Evolutionary conservation across 2,797 vertebrate genomes (phyloP), one percentile per base, ranked within the genome.

Genomic region (Percopsis omiscomaycus): DNA sequence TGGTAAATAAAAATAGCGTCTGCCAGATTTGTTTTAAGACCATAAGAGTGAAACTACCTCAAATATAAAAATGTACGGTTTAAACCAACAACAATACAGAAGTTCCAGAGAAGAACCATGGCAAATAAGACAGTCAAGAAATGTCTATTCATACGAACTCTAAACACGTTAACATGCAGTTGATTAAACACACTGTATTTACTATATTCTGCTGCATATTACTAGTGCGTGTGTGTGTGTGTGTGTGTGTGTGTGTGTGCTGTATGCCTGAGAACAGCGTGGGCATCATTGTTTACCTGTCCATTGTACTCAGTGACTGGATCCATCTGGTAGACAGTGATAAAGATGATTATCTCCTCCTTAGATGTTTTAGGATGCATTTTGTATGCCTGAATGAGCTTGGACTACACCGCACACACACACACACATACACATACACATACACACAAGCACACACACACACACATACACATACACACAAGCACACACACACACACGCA

Each of bases 231-330:
- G 48, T 51, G 58, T 55, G 3, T 56, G 32, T 62, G 58, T 66
- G 51, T 63, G 0, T 62, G 16, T 63, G 47, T 64, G 37, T 75
- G 37, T 58, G 32, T 52, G 49, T 48, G 4, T 58, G 32, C 22
- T 58, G 58, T 64, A 46, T 62, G 0, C 60, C 61, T 67, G 52
- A 57, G 13, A 27, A 49, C 57, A 3, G 2, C 52, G 14, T 10
- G 50, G 42, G 13, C 48, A n/a, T 32, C 67, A 53, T 48, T 55
- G 59, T 84, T 0, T 84, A 98, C 96, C 95, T 94, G 78, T 3
- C 88, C 84, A 8, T 92, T 93, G 71, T 95, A 97, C 67, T 98
- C 96, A 5, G 94, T 95, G 69, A 97, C 94, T 28, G 93, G 84
- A 37, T 93, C 92, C 91, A 97, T 91, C 68, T 94, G 93, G 64